Evolutionary conservation across 2,888 invertebrate species (phyloP).

Genomic region (Platerodrilus igneus): DNA sequence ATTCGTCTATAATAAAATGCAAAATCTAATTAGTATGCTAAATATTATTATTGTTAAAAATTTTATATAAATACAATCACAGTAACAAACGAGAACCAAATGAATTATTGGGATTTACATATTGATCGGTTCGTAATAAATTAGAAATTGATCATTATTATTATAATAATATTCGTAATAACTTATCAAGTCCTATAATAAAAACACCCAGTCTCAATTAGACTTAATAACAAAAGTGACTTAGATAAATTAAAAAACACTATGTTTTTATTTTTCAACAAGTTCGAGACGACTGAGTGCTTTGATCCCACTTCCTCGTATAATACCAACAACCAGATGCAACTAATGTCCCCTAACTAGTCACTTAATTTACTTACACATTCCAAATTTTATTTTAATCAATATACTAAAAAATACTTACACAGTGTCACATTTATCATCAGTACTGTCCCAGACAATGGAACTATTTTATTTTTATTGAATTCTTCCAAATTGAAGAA

Average conservation of each 20-base stretch:
- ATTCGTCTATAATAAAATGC: slow-evolving; percentile 21
- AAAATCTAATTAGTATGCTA: slow-evolving; percentile 23
- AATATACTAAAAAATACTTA: slow-evolving; percentile 20
- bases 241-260: slow-evolving; percentile 1
- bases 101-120: slow-evolving; percentile 11
- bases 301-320: slow-evolving; percentile 14
- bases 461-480: slow-evolving; percentile 31
- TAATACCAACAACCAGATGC: slow-evolving; percentile 13
- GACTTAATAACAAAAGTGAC: neutral
- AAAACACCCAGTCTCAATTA: slow-evolving; percentile 22
- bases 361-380: slow-evolving; percentile 4
- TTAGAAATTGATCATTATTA: slow-evolving; percentile 15
- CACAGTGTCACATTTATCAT: slow-evolving; percentile 34
- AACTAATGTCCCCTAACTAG: no score
- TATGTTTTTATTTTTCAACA: neutral
- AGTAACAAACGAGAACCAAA: slow-evolving; percentile 45
- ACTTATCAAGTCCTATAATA: slow-evolving; percentile 23
- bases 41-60: slow-evolving; percentile 31
- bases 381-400: no score
- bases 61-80: slow-evolving; percentile 47
- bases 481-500: slow-evolving; percentile 22
- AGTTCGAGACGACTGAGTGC: slow-evolving; percentile 9
- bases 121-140: slow-evolving; percentile 11
- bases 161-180: slow-evolving; percentile 17
- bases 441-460: slow-evolving; percentile 38